These are phyloP conservation scores for Gallinago nigripennis DNA, from an alignment of 2,797 vertebrate species.

Conservation along the genomic window DNA sequence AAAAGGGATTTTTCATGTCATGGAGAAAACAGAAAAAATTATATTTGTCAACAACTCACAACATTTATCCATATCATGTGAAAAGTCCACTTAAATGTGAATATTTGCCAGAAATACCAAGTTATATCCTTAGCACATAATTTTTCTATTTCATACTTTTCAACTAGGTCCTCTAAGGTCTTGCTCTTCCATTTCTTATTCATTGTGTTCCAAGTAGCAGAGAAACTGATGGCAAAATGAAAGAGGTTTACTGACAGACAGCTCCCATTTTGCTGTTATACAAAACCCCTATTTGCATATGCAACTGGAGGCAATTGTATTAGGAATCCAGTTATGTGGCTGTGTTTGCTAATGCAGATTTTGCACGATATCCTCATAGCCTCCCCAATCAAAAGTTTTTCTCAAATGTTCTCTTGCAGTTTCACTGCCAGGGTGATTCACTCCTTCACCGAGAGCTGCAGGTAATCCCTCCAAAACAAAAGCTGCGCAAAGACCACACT, in stretches of 20 bases:
- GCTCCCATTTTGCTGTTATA: not conserved
- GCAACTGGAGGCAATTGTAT: not conserved
- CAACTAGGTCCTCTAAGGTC: not conserved
- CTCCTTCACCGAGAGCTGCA: not conserved
- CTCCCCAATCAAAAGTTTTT: not conserved
- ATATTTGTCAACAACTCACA: not conserved
- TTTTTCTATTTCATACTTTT: not conserved
- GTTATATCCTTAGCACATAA: not conserved
- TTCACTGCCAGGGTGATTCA: not conserved
- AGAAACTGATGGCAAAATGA: not conserved
- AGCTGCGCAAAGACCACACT: not conserved
- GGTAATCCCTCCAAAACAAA: not conserved
- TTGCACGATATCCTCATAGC: not conserved
- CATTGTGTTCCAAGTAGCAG: not conserved
- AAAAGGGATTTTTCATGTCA: not conserved
- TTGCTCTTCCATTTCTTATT: not conserved
- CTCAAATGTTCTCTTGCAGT: not conserved
- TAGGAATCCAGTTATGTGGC: not conserved
- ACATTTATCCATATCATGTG: not conserved
- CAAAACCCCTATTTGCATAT: not conserved
- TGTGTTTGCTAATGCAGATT: not conserved
- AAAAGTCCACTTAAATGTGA: not conserved
- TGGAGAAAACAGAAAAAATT: not conserved
- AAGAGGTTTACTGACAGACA: not conserved
- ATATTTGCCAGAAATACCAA: not conserved